These are phyloP conservation scores for Pyrocoelia pectoralis DNA, from an alignment of 2,888 invertebrate species.

Conservation along the genomic window DNA sequence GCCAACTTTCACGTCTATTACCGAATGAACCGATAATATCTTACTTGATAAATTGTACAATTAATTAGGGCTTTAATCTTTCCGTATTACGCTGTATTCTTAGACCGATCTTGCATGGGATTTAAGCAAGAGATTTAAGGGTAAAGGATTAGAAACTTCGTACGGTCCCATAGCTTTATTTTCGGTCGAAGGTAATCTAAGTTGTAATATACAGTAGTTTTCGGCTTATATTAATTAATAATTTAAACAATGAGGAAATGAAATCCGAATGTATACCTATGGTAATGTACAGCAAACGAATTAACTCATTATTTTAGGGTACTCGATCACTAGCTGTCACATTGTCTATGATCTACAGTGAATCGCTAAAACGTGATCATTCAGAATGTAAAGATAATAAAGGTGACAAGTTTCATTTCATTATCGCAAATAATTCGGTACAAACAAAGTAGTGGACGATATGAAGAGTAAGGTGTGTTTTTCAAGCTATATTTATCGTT, in stretches of 20 bases:
- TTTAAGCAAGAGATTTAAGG: conserved; percentile 23
- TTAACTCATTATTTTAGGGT: too few relatives aligned
- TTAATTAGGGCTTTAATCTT: conserved; percentile 17
- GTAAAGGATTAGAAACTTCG: conserved; percentile 21
- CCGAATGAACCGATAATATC: conserved; percentile 7
- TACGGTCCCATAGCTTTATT: conserved; percentile 13
- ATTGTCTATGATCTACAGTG: conserved; percentile 23
- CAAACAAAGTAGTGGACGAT: conserved; percentile 35
- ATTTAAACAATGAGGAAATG: too few relatives aligned
- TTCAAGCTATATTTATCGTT: conserved; percentile 33
- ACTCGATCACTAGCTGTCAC: too few relatives aligned
- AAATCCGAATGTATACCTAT: too few relatives aligned
- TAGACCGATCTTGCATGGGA: conserved; percentile 18
- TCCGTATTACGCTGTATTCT: conserved; percentile 14
- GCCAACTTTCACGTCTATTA: conserved; percentile 7
- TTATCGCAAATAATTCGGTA: conserved; percentile 41
- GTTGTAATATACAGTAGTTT: conserved; percentile 2
- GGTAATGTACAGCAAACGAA: conserved; percentile 2
- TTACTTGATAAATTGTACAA: conserved; percentile 17
- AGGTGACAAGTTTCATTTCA: conserved; percentile 37
- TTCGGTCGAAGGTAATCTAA: conserved; percentile 18
- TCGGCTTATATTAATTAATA: neutral
- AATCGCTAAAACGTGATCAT: conserved; percentile 38
- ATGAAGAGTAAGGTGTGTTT: conserved; percentile 30
- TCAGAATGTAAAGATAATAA: conserved; percentile 37